Evolutionary conservation across 1,140 invertebrate genomes (phyloP).

Genomic region (silkworm (Bombyx mori)): DNA sequence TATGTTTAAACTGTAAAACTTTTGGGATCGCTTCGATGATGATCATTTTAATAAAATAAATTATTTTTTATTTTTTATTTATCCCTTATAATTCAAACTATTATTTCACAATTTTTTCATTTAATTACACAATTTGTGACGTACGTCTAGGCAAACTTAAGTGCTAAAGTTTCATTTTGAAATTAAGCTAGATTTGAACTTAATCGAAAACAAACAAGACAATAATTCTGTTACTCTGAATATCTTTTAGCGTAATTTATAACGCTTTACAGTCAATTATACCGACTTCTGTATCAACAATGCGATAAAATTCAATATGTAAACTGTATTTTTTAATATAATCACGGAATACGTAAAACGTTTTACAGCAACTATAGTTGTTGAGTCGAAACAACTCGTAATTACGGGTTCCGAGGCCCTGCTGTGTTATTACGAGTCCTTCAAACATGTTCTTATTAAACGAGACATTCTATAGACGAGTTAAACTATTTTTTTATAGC

Average conservation of each 20-base stretch:
- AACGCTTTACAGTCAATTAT: not conserved
- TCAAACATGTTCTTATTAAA: conserved; percentile 19
- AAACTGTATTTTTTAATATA: not conserved
- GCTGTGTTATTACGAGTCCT: conserved; percentile 31
- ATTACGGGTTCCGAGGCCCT: conserved; percentile 32
- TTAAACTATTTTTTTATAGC: not conserved
- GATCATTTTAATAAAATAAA: no score
- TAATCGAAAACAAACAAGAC: not conserved
- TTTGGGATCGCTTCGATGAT: no score
- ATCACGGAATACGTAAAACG: not conserved
- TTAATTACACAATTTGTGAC: no score
- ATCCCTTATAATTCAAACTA: no score
- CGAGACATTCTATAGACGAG: conserved; percentile 19
- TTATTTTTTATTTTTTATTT: no score
- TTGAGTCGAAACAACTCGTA: conserved; percentile 42
- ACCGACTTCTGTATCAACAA: no score
- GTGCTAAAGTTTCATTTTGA: no score
- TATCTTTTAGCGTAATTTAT: not conserved
- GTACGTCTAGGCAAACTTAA: no score
- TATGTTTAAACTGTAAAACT: no score
- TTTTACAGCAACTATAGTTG: conserved; percentile 11
- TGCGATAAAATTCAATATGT: no score
- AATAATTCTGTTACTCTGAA: not conserved
- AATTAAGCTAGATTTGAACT: not conserved
- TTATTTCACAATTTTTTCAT: no score